Base-by-base conservation (phyloP, 2,888 invertebrate genomes). In the Ectemnius continuus region DNA sequence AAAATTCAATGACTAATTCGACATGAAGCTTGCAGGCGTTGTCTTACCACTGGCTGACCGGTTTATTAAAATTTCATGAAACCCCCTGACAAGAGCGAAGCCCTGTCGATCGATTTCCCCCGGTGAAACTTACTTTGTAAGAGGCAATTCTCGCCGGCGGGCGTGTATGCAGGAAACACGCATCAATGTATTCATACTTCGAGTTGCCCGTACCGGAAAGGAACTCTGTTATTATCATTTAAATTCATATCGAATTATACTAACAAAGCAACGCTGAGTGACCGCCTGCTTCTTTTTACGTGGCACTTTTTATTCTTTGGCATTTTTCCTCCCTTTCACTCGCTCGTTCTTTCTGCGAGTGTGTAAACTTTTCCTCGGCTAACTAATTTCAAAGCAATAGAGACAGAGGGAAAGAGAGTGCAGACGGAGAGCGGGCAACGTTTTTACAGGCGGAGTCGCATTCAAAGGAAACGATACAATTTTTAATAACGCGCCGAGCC, bases 41-140 rank as follows among this genome's bases (percentile, higher is more conserved):
- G 65, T 71, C 67, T 62, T 48, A 56, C 56, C 61, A 46, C 18
- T 23, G n/a, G 16, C 36, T 47, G 28, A 36, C 46, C 16, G 14
- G 18, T 11, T 59, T 36, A 81, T 81, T 73, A 79, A 79, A 81
- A 48, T 79, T 81, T 77, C 77, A 81, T 80, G 79, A 84, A 67
- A 63, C 23, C 16, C 63, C 45, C 56, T 67, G 60, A 58, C 67
- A 76, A 23, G 65, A 61, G 61, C 47, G 67, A 8, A 36, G 36
- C 36, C 36, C 11, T 36, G 36, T 52, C 67, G 67, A 67, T 28
- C 60, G 63, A 61, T 60, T n/a, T 14, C 36, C 5, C 11, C 36
- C 13, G n/a, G 52, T 13, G 52, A 52, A 52, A 52, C n/a, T 52
- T 52, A 52, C 52, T 52, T 36, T 11, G 8, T 8, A 52, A 52